phyloP scores from a whole-genome alignment of 2,113 vertebrate species.

The Noctilio leporinus region DNA sequence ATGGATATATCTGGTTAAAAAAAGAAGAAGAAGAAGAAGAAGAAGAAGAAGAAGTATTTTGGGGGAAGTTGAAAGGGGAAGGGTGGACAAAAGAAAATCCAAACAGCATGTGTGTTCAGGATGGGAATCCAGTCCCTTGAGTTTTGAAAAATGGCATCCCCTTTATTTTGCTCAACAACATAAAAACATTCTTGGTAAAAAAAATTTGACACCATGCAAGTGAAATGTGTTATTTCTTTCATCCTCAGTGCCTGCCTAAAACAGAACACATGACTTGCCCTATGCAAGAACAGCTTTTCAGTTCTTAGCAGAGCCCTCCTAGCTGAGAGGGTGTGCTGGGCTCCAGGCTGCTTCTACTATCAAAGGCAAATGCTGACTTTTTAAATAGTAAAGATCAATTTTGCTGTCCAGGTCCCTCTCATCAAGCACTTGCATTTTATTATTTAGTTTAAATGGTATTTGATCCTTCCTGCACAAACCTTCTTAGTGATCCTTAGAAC shows the following conservation, averaged over 20 bases:
- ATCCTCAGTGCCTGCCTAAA: neutral
- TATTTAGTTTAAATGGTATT: neutral
- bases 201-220: neutral
- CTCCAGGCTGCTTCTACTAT: neutral
- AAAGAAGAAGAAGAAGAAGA: neutral
- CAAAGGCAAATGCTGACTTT: neutral
- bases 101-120: neutral
- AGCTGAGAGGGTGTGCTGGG: neutral
- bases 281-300: neutral
- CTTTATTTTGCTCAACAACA: neutral
- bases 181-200: neutral
- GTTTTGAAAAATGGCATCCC: constrained; percentile 4
- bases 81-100: neutral
- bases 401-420: neutral
- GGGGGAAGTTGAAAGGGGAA: neutral
- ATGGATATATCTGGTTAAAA: neutral
- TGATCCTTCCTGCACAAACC: neutral
- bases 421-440: neutral
- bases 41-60: neutral
- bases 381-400: constrained; percentile 2
- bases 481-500: neutral
- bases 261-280: neutral
- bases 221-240: neutral
- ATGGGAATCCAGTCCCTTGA: neutral
- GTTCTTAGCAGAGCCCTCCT: neutral